Conservation (phyloP, 2,113 vertebrate genomes). For the Rhynchopsitta pachyrhyncha region DNA sequence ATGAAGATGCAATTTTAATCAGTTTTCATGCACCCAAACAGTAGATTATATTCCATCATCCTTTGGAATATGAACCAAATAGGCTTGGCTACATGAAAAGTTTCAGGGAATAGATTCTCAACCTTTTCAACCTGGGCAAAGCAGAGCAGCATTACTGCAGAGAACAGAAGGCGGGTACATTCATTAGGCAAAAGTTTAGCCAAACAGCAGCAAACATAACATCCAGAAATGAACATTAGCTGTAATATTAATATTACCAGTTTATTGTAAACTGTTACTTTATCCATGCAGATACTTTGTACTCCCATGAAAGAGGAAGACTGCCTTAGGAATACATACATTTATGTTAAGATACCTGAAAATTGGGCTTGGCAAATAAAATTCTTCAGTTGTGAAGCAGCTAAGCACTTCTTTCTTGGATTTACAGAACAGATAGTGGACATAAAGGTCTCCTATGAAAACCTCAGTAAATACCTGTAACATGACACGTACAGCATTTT, state of each 20-base stretch:
- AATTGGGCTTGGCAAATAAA: not conserved
- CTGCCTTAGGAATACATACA: not conserved
- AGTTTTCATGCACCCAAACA: not conserved
- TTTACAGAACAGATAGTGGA: not conserved
- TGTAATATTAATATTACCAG: not conserved
- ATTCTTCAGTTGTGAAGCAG: not conserved
- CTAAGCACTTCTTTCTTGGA: not conserved
- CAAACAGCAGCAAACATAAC: not conserved
- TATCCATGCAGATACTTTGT: not conserved
- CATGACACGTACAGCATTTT: not conserved
- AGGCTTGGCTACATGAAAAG: not conserved
- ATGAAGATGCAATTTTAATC: not conserved
- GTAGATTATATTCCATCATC: not conserved
- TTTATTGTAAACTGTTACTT: not conserved
- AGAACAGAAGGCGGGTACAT: not conserved
- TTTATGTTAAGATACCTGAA: not conserved
- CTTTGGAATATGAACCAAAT: not conserved
- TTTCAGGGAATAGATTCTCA: not conserved
- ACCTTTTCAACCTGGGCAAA: not conserved
- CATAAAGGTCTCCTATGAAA: not conserved
- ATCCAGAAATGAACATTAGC: not conserved
- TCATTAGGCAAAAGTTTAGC: not conserved
- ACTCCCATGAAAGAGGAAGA: not conserved
- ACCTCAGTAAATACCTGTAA: not conserved
- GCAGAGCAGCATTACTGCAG: not conserved